Evolutionary conservation across 2,888 invertebrate species (phyloP).

Genomic region (Lissonota sp.): DNA sequence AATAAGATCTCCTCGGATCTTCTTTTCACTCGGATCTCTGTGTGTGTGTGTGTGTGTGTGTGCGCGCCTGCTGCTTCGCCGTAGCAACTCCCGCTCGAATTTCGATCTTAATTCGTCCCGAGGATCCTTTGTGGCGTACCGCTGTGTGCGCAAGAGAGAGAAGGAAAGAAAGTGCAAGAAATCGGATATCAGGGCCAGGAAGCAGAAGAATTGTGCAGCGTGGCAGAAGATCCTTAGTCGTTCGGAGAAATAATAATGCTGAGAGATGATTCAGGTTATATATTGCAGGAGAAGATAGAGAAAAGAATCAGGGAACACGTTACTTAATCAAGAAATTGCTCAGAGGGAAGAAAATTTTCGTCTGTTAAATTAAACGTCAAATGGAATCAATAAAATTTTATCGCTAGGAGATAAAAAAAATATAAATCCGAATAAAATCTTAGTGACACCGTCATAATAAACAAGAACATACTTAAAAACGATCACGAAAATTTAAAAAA

Average conservation of each 20-base stretch:
- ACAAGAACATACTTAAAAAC: no score
- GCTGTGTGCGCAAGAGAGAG: neutral
- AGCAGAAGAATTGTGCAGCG: slow-evolving; percentile 41
- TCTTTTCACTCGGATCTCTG: neutral
- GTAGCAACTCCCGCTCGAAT: slow-evolving; percentile 50
- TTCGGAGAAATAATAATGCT: neutral
- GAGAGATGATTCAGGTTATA: neutral
- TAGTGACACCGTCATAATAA: no score
- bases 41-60: slow-evolving; percentile 18
- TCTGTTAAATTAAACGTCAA: no score
- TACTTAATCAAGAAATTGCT: neutral
- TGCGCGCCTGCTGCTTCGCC: slow-evolving; percentile 8
- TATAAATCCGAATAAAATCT: no score
- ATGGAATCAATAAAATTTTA: no score
- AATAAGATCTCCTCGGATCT: slow-evolving; percentile 30
- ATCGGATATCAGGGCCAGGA: slow-evolving; percentile 42
- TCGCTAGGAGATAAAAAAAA: no score
- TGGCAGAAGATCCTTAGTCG: slow-evolving; percentile 17
- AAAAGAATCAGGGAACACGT: neutral
- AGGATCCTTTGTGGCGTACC: slow-evolving; percentile 41
- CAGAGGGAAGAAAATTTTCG: neutral
- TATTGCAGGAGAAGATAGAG: neutral
- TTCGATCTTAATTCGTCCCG: slow-evolving; percentile 59
- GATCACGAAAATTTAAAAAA: no score
- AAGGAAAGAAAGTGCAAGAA: slow-evolving; percentile 12